Conservation (phyloP, 2,113 vertebrate genomes). For the Anseranas semipalmata region DNA sequence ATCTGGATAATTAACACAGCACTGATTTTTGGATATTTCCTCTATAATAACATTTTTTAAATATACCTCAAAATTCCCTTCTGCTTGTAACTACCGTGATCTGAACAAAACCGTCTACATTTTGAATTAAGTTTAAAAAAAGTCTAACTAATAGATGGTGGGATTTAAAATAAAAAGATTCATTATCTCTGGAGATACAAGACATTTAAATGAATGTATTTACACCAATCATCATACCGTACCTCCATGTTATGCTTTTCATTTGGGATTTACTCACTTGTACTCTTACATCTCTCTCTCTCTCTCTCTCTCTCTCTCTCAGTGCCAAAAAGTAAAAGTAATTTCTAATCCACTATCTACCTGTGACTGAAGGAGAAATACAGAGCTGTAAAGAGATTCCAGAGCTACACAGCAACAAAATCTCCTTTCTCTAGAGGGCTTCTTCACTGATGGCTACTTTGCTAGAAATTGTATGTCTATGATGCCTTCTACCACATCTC, state of each 20-base stretch:
- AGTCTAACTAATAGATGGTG: background rate
- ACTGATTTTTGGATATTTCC: background rate
- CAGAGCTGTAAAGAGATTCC: background rate
- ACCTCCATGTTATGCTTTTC: background rate
- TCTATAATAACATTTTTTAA: background rate
- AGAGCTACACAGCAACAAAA: background rate
- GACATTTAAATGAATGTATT: background rate
- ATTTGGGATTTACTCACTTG: background rate
- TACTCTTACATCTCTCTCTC: background rate
- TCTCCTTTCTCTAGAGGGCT: background rate
- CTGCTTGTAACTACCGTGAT: background rate
- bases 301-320: too few species aligned
- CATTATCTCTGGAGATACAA: background rate
- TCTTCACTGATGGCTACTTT: background rate
- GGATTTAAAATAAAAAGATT: background rate
- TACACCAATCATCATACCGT: background rate
- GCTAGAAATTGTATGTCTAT: background rate
- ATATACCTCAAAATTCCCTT: background rate
- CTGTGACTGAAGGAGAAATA: background rate
- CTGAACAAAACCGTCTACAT: background rate
- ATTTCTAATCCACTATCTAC: background rate
- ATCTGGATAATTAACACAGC: constrained; percentile 6
- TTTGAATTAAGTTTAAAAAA: background rate
- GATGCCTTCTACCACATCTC: background rate
- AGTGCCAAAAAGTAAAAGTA: too few species aligned